Evolutionary conservation across 2,113 vertebrate genomes (phyloP).

Genomic region (Globicephala melas): DNA sequence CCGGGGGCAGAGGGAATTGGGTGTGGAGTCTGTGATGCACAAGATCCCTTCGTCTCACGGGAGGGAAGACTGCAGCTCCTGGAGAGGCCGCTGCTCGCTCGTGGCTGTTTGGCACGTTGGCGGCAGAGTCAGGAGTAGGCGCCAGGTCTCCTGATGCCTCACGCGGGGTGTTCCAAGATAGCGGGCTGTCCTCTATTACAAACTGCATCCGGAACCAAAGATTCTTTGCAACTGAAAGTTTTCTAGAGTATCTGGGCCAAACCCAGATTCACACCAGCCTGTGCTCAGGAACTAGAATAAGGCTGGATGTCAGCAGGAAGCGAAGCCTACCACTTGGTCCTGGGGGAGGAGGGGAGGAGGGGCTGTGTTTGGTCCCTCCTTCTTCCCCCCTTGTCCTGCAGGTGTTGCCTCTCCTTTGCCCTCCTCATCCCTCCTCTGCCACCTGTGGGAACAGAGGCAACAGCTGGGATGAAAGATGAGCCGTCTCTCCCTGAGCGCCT

Average conservation of each 20-base stretch:
- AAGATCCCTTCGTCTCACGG: not conserved
- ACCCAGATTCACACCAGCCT: not conserved
- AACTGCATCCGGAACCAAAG: not conserved
- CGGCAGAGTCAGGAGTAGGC: not conserved
- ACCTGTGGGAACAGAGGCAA: not conserved
- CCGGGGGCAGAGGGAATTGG: not conserved
- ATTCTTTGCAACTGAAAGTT: not conserved
- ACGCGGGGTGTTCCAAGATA: not conserved
- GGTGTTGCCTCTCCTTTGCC: not conserved
- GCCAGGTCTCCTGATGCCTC: not conserved
- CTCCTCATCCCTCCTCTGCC: not conserved
- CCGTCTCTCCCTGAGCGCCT: not conserved
- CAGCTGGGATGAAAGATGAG: not conserved
- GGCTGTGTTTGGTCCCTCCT: no score
- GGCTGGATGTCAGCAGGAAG: not conserved
- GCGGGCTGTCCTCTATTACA: not conserved
- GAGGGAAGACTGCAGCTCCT: not conserved
- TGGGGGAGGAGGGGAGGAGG: not conserved
- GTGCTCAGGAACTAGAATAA: not conserved
- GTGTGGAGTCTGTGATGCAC: not conserved
- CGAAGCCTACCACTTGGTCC: not conserved
- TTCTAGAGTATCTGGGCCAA: not conserved
- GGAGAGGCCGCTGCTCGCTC: not conserved
- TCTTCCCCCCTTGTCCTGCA: accelerated
- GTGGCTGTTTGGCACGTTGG: not conserved